These are phyloP conservation scores for Xestia ashworthii DNA, from an alignment of 2,888 invertebrate species.

Conservation along the genomic window DNA sequence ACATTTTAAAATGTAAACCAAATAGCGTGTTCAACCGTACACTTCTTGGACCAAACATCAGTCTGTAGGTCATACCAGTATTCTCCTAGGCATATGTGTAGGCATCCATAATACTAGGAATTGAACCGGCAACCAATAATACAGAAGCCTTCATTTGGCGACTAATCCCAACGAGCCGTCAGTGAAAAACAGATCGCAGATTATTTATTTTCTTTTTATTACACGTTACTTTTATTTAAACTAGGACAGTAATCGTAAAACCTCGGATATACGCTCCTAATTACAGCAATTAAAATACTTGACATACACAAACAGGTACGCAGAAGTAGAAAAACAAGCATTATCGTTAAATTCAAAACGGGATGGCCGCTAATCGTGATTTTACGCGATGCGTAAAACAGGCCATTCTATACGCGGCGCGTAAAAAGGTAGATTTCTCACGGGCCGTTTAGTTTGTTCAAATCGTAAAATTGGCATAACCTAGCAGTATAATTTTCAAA, in stretches of 20 bases:
- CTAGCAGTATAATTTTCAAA: slow-evolving; percentile 66
- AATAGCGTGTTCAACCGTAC: too few relatives aligned
- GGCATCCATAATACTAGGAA: neutral
- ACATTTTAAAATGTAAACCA: too few relatives aligned
- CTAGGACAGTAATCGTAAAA: slow-evolving; percentile 34
- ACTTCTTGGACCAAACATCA: too few relatives aligned
- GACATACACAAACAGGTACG: slow-evolving; percentile 18
- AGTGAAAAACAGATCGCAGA: slow-evolving; percentile 17
- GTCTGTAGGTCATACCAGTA: neutral
- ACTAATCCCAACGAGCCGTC: neutral
- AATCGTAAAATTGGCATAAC: slow-evolving; percentile 70
- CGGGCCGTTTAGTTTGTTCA: slow-evolving; percentile 63
- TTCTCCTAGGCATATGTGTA: neutral
- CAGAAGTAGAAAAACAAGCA: slow-evolving; percentile 35
- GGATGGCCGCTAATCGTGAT: slow-evolving; percentile 56
- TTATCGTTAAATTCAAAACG: slow-evolving; percentile 55
- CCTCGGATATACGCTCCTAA: slow-evolving; percentile 17
- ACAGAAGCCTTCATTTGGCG: neutral
- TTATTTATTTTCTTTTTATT: slow-evolving; percentile 14
- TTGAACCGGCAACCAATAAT: neutral
- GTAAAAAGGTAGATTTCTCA: slow-evolving; percentile 71
- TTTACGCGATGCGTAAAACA: slow-evolving; percentile 62
- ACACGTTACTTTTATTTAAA: slow-evolving; percentile 40
- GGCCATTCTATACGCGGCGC: slow-evolving; percentile 53
- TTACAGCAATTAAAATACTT: slow-evolving; percentile 45